phyloP scores from a whole-genome alignment of 2,113 vertebrate genomes.

The Channa argus region DNA sequence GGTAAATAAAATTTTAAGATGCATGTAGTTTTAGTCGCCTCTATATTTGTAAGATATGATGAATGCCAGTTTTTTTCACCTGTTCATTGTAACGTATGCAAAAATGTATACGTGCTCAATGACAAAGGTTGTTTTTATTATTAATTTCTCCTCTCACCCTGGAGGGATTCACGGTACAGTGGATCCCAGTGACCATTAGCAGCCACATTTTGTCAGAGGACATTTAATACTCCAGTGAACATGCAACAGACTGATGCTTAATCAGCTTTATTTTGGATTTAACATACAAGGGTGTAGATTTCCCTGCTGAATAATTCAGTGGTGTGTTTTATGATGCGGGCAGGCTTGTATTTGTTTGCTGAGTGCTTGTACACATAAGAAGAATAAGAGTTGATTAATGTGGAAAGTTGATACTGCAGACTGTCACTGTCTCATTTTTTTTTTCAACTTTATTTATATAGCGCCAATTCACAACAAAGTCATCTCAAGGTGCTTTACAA shows the following conservation, averaged over 20 bases:
- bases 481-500: too few species aligned
- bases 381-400: conserved; percentile 30
- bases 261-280: conserved; percentile 43
- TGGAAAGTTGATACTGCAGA: conserved; percentile 25
- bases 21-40: too few species aligned
- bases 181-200: conserved; percentile 33
- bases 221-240: conserved; percentile 61
- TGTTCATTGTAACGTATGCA: too few species aligned
- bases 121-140: background rate
- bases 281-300: conserved; percentile 43
- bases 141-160: conserved; percentile 5
- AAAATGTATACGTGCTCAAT: too few species aligned
- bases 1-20: too few species aligned
- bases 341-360: conserved; percentile 6
- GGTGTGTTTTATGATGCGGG: conserved; percentile 6
- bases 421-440: background rate
- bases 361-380: conserved; percentile 1
- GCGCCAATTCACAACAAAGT: too few species aligned
- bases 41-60: too few species aligned
- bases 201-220: conserved; percentile 48
- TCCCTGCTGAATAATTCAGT: conserved; percentile 66
- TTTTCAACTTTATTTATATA: too few species aligned
- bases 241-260: conserved; percentile 39
- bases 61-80: too few species aligned
- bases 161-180: background rate